Base-by-base conservation (phyloP, 2,113 vertebrate genomes). In the Paramormyrops kingsleyae region DNA sequence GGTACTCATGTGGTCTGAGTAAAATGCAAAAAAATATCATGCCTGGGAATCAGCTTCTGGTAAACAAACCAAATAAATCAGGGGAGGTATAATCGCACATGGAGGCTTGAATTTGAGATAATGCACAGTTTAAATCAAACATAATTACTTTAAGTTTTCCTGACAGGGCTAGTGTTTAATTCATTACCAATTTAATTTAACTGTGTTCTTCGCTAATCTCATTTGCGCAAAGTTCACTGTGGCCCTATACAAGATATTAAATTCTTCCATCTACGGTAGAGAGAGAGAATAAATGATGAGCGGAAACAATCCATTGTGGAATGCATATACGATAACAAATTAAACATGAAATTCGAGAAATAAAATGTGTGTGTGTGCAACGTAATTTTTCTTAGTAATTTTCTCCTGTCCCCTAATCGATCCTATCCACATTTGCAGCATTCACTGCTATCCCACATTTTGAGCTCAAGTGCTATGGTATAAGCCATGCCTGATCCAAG, bases 131-230 rank as follows among this genome's bases (percentile, higher is more conserved):
- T 84, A 90, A 90, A 90, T 88, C 87, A 88, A 19, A 87, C 87
- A 88, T 90, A 88, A 90, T 88, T 90, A 90, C 90, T 88, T 80
- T 84, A 83, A 90, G 86, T 90, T 88, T 88, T 88, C 87, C 90
- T 88, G 90, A 90, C 87, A 90, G 77, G 87, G 90, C 74, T 91
- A 88, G 92, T 92, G 90, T 91, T 92, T 93, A 92, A 92, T 92
- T 92, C 89, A 92, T 92, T 91, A 91, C 88, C 89, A 88, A 90
- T 91, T 91, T 91, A 88, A 92, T 91, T 88, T 88, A 88, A 83
- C 90, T 90, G 87, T 89, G 87, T 91, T 93, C 90, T 86, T 89
- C n/a, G 39, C 90, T 92, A 88, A 92, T 92, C 91, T 91, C 89
- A 80, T 90, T 89, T 90, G 84, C 85, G 87, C 87, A 90, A 27